Conservation (phyloP, 2,113 vertebrate genomes). For the Cepphus grylle region DNA sequence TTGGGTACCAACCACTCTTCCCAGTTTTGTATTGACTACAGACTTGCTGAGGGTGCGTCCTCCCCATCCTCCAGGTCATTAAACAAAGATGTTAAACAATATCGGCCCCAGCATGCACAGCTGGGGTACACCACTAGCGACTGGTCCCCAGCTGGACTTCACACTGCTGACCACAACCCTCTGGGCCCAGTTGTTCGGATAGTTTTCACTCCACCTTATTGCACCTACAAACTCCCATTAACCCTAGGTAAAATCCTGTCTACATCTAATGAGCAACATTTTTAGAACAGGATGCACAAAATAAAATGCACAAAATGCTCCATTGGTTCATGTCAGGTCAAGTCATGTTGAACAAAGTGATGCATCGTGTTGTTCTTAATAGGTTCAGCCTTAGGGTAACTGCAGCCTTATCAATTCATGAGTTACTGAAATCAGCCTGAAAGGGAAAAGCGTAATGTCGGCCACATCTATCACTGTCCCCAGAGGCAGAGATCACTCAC, state of each 20-base stretch:
- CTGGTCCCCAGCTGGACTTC: neutral
- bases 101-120: fast-evolving
- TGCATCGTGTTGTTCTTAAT: neutral
- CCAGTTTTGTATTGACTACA: neutral
- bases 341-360: neutral
- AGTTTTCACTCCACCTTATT: neutral
- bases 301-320: neutral
- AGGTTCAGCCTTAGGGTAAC: neutral
- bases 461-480: neutral
- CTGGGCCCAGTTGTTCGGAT: neutral
- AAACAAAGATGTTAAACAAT: neutral
- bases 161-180: neutral
- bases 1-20: neutral
- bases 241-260: neutral
- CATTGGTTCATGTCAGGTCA: neutral
- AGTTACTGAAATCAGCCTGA: neutral
- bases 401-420: neutral
- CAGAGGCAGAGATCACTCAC: neutral
- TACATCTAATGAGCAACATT: neutral
- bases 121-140: neutral
- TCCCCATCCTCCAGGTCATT: neutral
- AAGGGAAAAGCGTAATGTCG: fast-evolving
- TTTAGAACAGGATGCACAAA: neutral
- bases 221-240: neutral
- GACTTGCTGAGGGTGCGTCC: neutral